These are phyloP conservation scores for Hyposmocoma kahamanoa DNA, from an alignment of 1,140 invertebrate genomes.

Conservation along the genomic window DNA sequence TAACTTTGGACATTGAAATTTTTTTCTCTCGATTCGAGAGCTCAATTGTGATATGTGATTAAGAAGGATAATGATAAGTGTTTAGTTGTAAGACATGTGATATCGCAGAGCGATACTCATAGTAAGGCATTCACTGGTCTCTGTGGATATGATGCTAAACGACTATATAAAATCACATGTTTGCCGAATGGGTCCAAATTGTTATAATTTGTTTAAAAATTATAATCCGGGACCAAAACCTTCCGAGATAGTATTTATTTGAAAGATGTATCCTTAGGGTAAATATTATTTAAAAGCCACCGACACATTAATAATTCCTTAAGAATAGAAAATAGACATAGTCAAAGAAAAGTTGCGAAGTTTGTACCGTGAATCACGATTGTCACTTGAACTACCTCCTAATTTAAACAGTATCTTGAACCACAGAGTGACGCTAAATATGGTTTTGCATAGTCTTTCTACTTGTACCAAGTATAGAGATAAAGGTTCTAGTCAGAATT, in stretches of 20 bases:
- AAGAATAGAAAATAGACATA: constrained; percentile 70
- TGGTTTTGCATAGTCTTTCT: constrained; percentile 37
- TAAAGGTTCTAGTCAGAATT: constrained; percentile 66
- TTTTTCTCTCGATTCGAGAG: constrained; percentile 54
- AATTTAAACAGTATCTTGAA: constrained; percentile 60
- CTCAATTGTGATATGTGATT: constrained; percentile 71
- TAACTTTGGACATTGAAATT: constrained; percentile 54
- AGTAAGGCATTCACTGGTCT: constrained; percentile 45
- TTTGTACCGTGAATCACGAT: constrained; percentile 29
- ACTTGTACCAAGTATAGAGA: constrained; percentile 27
- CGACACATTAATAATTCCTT: constrained; percentile 72
- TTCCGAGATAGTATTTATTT: constrained; percentile 75
- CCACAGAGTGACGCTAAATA: constrained; percentile 35
- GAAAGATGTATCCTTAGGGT: constrained; percentile 70
- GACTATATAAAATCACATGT: constrained; percentile 56
- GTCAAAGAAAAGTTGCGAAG: constrained; percentile 68
- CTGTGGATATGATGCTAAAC: constrained; percentile 50
- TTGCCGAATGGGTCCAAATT: constrained; percentile 70
- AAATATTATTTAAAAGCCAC: constrained; percentile 72
- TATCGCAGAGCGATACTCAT: constrained; percentile 67
- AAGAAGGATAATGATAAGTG: constrained; percentile 56
- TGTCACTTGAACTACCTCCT: constrained; percentile 67
- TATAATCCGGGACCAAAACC: constrained; percentile 73
- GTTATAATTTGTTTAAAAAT: constrained; percentile 76
- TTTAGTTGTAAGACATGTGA: constrained; percentile 48